Conservation (phyloP, 2,113 vertebrate genomes). For the Zonotrichia leucophrys region DNA sequence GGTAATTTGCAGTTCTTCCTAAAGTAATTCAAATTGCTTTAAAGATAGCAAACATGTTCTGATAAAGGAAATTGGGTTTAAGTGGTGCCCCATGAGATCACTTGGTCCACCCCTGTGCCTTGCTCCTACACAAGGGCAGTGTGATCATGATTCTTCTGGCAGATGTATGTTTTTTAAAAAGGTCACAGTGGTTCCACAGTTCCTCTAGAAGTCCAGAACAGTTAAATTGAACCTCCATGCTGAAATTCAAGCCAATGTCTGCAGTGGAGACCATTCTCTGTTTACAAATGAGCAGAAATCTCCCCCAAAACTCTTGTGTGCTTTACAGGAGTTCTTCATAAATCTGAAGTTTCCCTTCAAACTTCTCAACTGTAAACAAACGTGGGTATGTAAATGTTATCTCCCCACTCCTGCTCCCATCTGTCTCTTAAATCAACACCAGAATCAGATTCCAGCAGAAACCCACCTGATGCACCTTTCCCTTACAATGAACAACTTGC, state of each 20-base stretch:
- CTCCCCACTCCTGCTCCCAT: not conserved
- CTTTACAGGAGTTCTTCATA: not conserved
- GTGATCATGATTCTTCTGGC: not conserved
- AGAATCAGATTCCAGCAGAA: not conserved
- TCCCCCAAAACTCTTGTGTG: not conserved
- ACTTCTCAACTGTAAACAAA: not conserved
- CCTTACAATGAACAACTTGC: not conserved
- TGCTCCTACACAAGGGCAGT: not conserved
- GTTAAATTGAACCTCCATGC: not conserved
- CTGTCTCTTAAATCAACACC: not conserved
- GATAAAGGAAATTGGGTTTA: not conserved
- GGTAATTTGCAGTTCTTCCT: not conserved
- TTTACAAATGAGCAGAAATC: not conserved
- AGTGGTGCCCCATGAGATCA: not conserved
- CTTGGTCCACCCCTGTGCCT: not conserved
- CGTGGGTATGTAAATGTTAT: fast-evolving
- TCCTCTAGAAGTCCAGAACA: not conserved
- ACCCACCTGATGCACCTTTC: not conserved
- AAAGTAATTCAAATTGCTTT: not conserved
- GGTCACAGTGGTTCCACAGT: not conserved
- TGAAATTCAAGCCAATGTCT: not conserved
- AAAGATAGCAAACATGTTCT: not conserved
- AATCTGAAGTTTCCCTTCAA: not conserved
- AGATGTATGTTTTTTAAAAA: not conserved
- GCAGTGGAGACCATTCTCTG: not conserved